Conservation (phyloP, 2,888 invertebrate genomes). For the Torymus auratus region DNA sequence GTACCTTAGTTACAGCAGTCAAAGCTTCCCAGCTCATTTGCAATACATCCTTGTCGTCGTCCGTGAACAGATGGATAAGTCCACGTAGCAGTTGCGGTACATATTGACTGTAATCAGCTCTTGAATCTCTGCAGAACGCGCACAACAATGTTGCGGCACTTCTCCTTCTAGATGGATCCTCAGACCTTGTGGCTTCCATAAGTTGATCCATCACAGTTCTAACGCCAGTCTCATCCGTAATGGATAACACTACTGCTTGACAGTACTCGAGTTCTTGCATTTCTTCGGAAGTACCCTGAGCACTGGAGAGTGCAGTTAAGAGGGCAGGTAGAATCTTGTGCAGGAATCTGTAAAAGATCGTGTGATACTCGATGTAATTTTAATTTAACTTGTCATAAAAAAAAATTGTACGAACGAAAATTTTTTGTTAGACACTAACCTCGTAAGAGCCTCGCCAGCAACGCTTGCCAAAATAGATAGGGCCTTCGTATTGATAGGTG, state of each 20-base stretch:
- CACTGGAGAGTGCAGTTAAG: conserved; percentile 84
- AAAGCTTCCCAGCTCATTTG: conserved; percentile 95
- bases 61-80: conserved; percentile 90
- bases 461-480: conserved; percentile 95
- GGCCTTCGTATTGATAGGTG: conserved; percentile 95
- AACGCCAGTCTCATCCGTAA: conserved; percentile 91
- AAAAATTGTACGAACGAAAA: no score
- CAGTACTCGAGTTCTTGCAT: conserved; percentile 92
- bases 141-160: conserved; percentile 92
- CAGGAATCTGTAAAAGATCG: conserved; percentile 79
- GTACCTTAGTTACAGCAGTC: conserved; percentile 89
- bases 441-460: conserved; percentile 93
- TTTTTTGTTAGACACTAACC: conserved; percentile 69
- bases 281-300: conserved; percentile 83
- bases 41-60: conserved; percentile 87
- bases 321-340: conserved; percentile 95
- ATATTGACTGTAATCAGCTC: conserved; percentile 91
- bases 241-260: conserved; percentile 93
- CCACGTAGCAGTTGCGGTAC: conserved; percentile 93
- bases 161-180: conserved; percentile 82
- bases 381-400: no score
- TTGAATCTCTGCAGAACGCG: conserved; percentile 92
- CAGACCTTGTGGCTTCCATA: conserved; percentile 85
- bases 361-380: no score
- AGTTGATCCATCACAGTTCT: conserved; percentile 92